phyloP scores from a whole-genome alignment of 2,797 vertebrate genomes.

The Syngnathus rostellatus region DNA sequence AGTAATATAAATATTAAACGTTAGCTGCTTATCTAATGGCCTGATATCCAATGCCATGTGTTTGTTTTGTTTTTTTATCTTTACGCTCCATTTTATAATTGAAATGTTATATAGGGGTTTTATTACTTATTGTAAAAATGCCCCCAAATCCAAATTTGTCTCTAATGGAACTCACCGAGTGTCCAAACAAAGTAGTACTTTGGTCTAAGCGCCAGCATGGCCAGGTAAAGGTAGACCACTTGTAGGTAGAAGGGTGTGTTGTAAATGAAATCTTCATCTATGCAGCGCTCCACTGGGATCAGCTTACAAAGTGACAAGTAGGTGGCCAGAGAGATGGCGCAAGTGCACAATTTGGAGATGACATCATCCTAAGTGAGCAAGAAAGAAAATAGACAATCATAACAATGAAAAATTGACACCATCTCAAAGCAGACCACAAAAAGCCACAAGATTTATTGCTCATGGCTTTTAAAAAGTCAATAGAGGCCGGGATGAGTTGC shows the following conservation, averaged over 20 bases:
- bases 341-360: constrained; percentile 83
- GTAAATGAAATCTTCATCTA: constrained; percentile 75
- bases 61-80: neutral
- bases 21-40: neutral
- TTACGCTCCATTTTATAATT: neutral
- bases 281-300: constrained; percentile 81
- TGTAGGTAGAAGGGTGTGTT: constrained; percentile 78
- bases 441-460: neutral
- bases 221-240: constrained; percentile 84
- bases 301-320: constrained; percentile 82
- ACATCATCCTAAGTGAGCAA: constrained; percentile 73
- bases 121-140: neutral
- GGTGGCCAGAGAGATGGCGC: constrained; percentile 79
- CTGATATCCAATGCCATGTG: neutral
- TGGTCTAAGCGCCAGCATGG: constrained; percentile 88
- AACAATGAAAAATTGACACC: neutral
- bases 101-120: neutral
- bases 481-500: neutral
- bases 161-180: constrained; percentile 75
- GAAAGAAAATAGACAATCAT: constrained; percentile 1
- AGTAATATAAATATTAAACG: too few relatives aligned
- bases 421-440: neutral
- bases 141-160: neutral
- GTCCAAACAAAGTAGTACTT: constrained; percentile 99
- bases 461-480: neutral